These are phyloP conservation scores for Sarotherodon lohbergeri DNA, from an alignment of 2,113 vertebrate genomes.

Conservation along the genomic window DNA sequence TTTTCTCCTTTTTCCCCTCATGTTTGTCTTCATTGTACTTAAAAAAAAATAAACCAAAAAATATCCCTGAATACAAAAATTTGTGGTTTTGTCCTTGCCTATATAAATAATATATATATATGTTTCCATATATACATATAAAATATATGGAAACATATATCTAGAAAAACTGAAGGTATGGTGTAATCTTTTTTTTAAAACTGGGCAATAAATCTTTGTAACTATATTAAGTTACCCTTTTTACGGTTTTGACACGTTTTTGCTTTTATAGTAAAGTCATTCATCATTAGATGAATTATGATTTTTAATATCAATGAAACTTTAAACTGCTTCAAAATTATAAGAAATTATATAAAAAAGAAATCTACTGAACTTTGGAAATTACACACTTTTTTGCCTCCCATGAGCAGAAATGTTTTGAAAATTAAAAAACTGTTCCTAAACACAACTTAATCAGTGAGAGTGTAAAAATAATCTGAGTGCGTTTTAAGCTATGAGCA, in stretches of 20 bases:
- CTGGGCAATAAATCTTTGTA: not conserved
- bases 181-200: not conserved
- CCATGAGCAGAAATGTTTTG: not conserved
- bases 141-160: not conserved
- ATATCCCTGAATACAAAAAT: not conserved
- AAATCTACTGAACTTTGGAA: fast-evolving
- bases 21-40: not conserved
- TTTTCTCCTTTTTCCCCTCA: fast-evolving
- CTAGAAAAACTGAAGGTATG: not conserved
- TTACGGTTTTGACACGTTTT: fast-evolving
- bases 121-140: not conserved
- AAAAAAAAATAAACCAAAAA: not conserved
- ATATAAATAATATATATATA: not conserved
- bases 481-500: not conserved
- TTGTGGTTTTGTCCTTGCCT: not conserved
- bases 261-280: not conserved
- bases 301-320: not conserved
- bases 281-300: not conserved
- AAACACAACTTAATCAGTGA: not conserved
- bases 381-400: not conserved
- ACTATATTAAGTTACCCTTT: not conserved
- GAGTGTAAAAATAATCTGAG: not conserved
- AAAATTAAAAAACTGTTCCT: not conserved
- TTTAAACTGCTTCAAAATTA: not conserved
- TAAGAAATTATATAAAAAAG: not conserved